Evolutionary conservation across 2,888 invertebrate species (phyloP).

Genomic region (Pecten maximus): DNA sequence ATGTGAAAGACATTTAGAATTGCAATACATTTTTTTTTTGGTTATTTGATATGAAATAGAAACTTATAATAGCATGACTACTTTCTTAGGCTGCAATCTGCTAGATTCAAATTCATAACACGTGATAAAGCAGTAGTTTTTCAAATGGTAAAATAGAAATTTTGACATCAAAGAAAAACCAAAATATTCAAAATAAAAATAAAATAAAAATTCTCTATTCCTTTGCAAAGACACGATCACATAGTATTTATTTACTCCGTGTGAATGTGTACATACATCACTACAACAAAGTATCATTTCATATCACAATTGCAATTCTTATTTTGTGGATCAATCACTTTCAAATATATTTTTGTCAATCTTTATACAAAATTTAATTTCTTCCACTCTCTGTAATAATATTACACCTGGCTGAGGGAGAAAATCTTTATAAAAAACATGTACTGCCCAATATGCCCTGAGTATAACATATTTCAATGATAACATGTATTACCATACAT

Average conservation of each 20-base stretch:
- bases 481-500: neutral
- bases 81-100: no score
- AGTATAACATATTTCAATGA: slow-evolving; percentile 26
- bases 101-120: neutral
- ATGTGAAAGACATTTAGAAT: no score
- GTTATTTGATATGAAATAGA: neutral
- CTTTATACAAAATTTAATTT: slow-evolving; percentile 19
- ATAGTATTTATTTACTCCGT: neutral
- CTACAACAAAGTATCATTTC: neutral
- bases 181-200: neutral
- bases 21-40: no score
- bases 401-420: neutral
- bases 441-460: slow-evolving; percentile 24
- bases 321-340: neutral
- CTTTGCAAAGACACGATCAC: neutral
- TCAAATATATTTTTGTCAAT: slow-evolving; percentile 26
- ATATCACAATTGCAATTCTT: neutral
- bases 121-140: neutral
- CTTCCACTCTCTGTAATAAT: slow-evolving; percentile 8
- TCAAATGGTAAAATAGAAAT: neutral
- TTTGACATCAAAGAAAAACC: neutral
- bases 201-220: neutral
- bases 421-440: neutral
- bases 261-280: neutral
- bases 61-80: neutral